phyloP scores from a whole-genome alignment of 1,140 invertebrate species.

The Apis dorsata region DNA sequence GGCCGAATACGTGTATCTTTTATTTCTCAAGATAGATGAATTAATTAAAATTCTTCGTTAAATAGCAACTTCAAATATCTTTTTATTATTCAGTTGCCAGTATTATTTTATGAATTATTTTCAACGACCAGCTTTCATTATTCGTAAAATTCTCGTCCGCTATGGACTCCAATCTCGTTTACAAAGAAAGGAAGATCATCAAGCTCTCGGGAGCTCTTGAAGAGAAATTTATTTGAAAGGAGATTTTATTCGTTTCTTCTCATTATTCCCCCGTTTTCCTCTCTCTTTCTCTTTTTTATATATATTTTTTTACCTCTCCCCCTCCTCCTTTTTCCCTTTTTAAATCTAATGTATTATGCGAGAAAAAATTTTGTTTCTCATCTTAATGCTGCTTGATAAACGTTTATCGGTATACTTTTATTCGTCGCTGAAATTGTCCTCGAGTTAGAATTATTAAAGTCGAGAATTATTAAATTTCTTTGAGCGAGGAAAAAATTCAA shows the following conservation, averaged over 20 bases:
- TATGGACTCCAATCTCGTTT: constrained; percentile 29
- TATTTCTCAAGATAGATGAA: constrained; percentile 17
- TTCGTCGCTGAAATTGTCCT: neutral
- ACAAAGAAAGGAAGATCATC: constrained; percentile 31
- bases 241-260: constrained; percentile 16
- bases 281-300: neutral
- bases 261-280: neutral
- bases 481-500: neutral
- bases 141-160: constrained; percentile 34
- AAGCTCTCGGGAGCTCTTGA: constrained; percentile 16
- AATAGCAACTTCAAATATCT: neutral
- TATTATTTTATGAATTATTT: constrained; percentile 35
- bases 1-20: neutral
- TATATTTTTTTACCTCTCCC: neutral
- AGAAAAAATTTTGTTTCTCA: constrained; percentile 14
- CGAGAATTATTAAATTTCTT: too few species aligned
- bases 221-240: constrained; percentile 48
- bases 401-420: constrained; percentile 23
- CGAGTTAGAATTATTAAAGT: neutral
- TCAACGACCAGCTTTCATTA: constrained; percentile 24
- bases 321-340: neutral
- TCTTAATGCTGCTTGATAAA: constrained; percentile 9
- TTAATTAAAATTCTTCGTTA: constrained; percentile 38
- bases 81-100: constrained; percentile 14
- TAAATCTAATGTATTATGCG: constrained; percentile 14